Evolutionary conservation across 64 coral and sea anemone species (phyloP).

Genomic region (Trachythela sp.): DNA sequence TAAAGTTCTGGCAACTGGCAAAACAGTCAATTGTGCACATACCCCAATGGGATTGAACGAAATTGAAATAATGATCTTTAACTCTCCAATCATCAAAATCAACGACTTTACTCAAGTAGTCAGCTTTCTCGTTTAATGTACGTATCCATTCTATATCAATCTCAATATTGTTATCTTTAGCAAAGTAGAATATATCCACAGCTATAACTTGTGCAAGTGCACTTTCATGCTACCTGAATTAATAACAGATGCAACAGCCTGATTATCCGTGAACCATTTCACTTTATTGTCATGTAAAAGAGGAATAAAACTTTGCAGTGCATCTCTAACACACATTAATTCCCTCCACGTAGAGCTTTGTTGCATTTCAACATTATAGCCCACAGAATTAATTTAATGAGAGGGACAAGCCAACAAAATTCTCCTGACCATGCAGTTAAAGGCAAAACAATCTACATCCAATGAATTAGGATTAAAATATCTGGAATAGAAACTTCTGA

Average conservation of each 20-base stretch:
- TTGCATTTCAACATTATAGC: too few species aligned
- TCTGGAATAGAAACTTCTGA: background rate
- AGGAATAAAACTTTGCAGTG: too few species aligned
- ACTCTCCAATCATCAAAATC: slow-evolving; percentile 56
- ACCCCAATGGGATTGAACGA: slow-evolving; percentile 29
- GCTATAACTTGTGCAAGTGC: slow-evolving; percentile 48
- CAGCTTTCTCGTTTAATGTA: slow-evolving; percentile 42
- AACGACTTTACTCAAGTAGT: slow-evolving; percentile 61
- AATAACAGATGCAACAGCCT: too few species aligned
- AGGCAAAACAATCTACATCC: background rate
- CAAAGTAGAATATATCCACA: background rate
- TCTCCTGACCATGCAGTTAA: background rate
- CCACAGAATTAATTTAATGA: background rate
- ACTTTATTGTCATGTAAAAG: too few species aligned
- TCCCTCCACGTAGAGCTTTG: too few species aligned
- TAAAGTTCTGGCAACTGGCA: background rate
- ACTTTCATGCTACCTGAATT: slow-evolving; percentile 57
- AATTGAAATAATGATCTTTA: slow-evolving; percentile 42
- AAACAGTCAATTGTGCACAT: slow-evolving; percentile 52
- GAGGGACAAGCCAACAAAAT: background rate
- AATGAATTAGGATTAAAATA: background rate
- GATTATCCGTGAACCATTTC: too few species aligned
- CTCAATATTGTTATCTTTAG: background rate
- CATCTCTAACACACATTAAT: too few species aligned
- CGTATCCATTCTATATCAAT: background rate